Conservation (phyloP, 2,113 vertebrate species). For the Cololabis saira region DNA sequence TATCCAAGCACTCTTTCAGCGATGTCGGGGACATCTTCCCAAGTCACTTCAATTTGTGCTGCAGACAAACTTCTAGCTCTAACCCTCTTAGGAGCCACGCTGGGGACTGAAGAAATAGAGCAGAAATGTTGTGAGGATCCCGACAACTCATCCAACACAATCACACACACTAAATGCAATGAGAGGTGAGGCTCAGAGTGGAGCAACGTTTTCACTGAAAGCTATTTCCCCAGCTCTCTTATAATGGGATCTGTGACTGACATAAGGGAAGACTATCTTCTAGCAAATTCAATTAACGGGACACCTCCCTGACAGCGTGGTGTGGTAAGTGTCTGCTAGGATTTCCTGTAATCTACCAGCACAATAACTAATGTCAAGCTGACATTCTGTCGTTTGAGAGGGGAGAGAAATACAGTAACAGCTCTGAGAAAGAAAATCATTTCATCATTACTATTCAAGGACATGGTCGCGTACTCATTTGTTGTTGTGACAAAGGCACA, state of each 20-base stretch:
- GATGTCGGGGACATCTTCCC: conserved; percentile 84
- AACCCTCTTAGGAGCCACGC: conserved; percentile 82
- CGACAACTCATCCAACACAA: conserved; percentile 58
- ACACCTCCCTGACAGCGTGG: conserved; percentile 74
- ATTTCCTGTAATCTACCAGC: conserved; percentile 80
- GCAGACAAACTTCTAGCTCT: conserved; percentile 88
- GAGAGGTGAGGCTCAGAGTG: conserved; percentile 53
- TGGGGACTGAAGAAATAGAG: conserved; percentile 85
- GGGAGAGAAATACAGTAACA: conserved; percentile 38
- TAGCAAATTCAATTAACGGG: conserved; percentile 83
- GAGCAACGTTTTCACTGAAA: conserved; percentile 69
- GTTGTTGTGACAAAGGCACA: too few relatives aligned
- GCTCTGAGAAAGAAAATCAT: conserved; percentile 20
- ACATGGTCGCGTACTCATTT: too few relatives aligned
- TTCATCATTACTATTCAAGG: conserved; percentile 73
- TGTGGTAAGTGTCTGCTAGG: conserved; percentile 77
- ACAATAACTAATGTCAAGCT: conserved; percentile 81
- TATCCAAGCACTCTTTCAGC: conserved; percentile 92
- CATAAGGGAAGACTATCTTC: conserved; percentile 81
- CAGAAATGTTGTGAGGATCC: conserved; percentile 51
- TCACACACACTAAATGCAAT: conserved; percentile 66
- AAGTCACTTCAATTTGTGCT: conserved; percentile 89
- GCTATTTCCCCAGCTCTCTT: conserved; percentile 69
- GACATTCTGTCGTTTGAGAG: conserved; percentile 67
- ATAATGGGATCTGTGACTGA: conserved; percentile 82